These are phyloP conservation scores for Macrophya alboannulata DNA, from an alignment of 2,888 invertebrate species.

Conservation along the genomic window DNA sequence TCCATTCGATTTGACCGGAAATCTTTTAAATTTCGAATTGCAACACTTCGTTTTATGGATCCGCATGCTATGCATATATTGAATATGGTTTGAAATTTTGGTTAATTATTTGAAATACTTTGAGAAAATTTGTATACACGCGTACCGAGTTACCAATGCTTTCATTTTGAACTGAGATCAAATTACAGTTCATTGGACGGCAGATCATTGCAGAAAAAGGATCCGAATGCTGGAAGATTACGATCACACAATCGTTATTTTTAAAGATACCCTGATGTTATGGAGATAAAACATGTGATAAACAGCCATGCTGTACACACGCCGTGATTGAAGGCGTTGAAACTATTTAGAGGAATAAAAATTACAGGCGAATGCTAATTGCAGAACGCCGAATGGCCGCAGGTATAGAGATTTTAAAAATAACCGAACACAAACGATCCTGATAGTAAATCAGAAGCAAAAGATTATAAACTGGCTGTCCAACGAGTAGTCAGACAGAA, in stretches of 20 bases:
- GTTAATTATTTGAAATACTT: background rate
- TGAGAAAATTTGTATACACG: background rate
- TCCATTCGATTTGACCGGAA: background rate
- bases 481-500: background rate
- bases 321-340: background rate
- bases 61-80: background rate
- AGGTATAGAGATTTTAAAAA: background rate
- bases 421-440: background rate
- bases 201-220: background rate
- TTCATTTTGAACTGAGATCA: background rate
- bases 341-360: background rate
- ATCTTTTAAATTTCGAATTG: background rate
- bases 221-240: background rate
- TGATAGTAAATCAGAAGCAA: background rate
- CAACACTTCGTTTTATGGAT: background rate
- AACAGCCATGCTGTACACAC: background rate
- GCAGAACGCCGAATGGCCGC: background rate
- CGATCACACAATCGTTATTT: background rate
- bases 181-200: background rate
- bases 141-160: background rate
- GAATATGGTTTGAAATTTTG: background rate
- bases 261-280: background rate
- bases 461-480: background rate
- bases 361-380: conserved; percentile 4
- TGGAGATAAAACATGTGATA: background rate